These are phyloP conservation scores for Cynocephalus volans DNA, from an alignment of 2,113 vertebrate species.

Conservation along the genomic window DNA sequence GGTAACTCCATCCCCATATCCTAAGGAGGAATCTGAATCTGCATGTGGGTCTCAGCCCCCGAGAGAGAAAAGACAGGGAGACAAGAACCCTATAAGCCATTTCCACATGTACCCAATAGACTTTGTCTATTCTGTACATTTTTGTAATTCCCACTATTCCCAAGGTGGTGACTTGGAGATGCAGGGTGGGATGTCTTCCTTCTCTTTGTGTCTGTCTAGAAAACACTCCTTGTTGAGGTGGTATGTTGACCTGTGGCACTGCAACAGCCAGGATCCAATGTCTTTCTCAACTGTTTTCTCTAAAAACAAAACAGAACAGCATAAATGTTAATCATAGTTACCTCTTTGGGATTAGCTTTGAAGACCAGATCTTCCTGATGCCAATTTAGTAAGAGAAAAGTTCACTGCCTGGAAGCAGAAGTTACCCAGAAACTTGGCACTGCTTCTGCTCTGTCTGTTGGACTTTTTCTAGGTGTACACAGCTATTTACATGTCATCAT, in stretches of 20 bases:
- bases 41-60: neutral
- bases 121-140: neutral
- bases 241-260: neutral
- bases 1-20: neutral
- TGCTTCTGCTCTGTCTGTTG: neutral
- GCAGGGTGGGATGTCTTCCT: fast-evolving
- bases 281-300: neutral
- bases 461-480: neutral
- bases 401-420: constrained; percentile 36
- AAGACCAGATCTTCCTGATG: neutral
- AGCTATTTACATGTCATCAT: neutral
- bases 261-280: neutral
- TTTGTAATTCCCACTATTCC: neutral
- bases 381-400: neutral
- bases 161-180: neutral
- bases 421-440: neutral
- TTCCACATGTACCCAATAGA: too few relatives aligned
- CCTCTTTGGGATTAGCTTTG: neutral
- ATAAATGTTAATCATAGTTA: neutral
- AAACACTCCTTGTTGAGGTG: neutral
- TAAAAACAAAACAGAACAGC: neutral
- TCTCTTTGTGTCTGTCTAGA: neutral
- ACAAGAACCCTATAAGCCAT: fast-evolving
- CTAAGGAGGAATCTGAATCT: neutral
- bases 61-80: neutral